A percentile compares a stretch with the other conserved stretches of the same genome.
phyloP scores from a whole-genome alignment of 1,140 invertebrate genomes.

The Lasaia peninsularis region DNA sequence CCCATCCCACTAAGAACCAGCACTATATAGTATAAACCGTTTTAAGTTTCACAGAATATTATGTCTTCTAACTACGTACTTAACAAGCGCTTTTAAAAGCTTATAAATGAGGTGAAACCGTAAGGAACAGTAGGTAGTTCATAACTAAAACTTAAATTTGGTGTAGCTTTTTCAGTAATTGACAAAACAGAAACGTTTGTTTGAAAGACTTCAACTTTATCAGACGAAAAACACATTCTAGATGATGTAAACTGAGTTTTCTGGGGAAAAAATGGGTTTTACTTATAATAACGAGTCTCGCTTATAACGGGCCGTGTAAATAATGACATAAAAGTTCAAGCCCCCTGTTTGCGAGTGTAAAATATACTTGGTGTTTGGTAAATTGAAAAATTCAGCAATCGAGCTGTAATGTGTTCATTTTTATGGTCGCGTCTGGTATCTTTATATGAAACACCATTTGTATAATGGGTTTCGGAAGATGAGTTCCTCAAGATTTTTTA shows the following conservation, averaged over 20 bases:
- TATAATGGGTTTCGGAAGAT: neutral
- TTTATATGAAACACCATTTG: neutral
- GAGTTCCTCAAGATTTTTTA: neutral
- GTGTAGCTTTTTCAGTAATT: neutral
- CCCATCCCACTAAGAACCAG: no score
- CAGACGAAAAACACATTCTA: neutral
- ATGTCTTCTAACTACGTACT: no score
- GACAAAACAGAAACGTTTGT: constrained; percentile 1
- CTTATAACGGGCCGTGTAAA: constrained; percentile 7
- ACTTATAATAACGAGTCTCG: constrained; percentile 12
- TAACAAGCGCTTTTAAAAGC: no score
- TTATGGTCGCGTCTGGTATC: neutral
- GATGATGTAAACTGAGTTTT: constrained; percentile 7
- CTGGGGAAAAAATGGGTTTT: constrained; percentile 9
- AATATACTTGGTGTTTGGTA: constrained; percentile 9
- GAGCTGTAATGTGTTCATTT: neutral
- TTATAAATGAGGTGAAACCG: no score
- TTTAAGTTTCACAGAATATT: no score
- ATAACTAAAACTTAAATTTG: no score
- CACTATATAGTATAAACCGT: no score
- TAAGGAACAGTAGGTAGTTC: no score
- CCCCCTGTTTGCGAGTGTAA: constrained; percentile 1
- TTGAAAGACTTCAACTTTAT: constrained; percentile 1
- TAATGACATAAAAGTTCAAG: constrained; percentile 8
- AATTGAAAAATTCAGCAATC: constrained; percentile 5